Conservation (phyloP, 2,797 vertebrate genomes). For the Gouania willdenowi region DNA sequence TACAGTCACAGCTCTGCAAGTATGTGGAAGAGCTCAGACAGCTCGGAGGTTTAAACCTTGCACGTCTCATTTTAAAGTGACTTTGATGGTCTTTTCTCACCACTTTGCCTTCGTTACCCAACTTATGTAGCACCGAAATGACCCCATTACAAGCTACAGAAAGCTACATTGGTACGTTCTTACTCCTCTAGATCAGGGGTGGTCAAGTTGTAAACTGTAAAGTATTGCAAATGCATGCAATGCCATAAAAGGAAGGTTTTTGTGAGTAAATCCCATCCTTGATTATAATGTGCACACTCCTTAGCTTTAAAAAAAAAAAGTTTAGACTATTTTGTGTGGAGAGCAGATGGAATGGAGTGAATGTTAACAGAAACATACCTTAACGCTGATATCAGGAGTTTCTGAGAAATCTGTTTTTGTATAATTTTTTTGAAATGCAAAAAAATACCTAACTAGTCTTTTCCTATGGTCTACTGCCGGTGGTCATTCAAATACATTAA, state of each 20-base stretch:
- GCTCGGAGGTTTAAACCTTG: conserved; percentile 73
- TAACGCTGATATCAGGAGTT: too few relatives aligned
- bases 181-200: conserved; percentile 13
- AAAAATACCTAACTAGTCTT: too few relatives aligned
- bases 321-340: too few relatives aligned
- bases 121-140: conserved; percentile 55
- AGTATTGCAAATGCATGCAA: conserved; percentile 40
- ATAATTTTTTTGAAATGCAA: too few relatives aligned
- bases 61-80: conserved; percentile 30
- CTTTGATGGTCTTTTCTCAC: conserved; percentile 43
- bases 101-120: conserved; percentile 62
- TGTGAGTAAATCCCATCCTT: conserved; percentile 11
- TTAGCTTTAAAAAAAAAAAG: too few relatives aligned
- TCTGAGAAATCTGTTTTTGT: too few relatives aligned
- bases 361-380: conserved; percentile 54
- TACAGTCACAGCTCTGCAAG: conserved; percentile 50
- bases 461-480: too few relatives aligned
- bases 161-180: conserved; percentile 33
- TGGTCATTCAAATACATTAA: too few relatives aligned
- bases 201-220: conserved; percentile 43
- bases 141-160: conserved; percentile 40
- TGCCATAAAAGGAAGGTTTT: conserved; percentile 8
- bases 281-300: too few relatives aligned
- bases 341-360: conserved; percentile 47
- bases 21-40: conserved; percentile 59